phyloP scores from a whole-genome alignment of 2,888 invertebrate genomes.

The Drosophila nr. medialis region DNA sequence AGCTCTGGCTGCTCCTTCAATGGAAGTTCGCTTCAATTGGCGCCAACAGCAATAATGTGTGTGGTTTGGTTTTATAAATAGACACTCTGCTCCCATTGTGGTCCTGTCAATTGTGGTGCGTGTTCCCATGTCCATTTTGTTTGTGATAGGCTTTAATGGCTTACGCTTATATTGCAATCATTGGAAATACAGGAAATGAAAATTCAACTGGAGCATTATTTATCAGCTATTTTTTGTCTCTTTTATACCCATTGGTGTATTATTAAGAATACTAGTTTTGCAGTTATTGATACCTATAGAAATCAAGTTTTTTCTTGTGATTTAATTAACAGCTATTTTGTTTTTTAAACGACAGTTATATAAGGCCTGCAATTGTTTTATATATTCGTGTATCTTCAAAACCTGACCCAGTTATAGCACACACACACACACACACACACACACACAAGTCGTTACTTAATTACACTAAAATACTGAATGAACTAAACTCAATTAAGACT shows the following conservation, averaged over 20 bases:
- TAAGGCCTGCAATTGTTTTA: constrained; percentile 33
- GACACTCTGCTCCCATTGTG: constrained; percentile 57
- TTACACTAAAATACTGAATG: neutral
- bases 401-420: constrained; percentile 40
- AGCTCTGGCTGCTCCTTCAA: constrained; percentile 35
- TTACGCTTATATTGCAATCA: constrained; percentile 21
- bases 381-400: neutral
- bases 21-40: constrained; percentile 59
- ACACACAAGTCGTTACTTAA: neutral
- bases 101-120: constrained; percentile 60
- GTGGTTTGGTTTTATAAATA: constrained; percentile 64
- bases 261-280: constrained; percentile 49
- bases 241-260: neutral
- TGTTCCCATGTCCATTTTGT: constrained; percentile 28
- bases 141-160: constrained; percentile 29
- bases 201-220: constrained; percentile 20
- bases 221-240: constrained; percentile 18
- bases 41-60: constrained; percentile 73
- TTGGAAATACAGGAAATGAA: constrained; percentile 53
- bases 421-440: neutral
- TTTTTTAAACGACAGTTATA: constrained; percentile 15
- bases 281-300: constrained; percentile 23
- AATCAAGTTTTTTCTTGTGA: constrained; percentile 25
- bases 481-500: neutral
- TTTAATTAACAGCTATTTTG: constrained; percentile 7